Base-by-base conservation (phyloP, 1,140 invertebrate species). In the Oscheius sp. region DNA sequence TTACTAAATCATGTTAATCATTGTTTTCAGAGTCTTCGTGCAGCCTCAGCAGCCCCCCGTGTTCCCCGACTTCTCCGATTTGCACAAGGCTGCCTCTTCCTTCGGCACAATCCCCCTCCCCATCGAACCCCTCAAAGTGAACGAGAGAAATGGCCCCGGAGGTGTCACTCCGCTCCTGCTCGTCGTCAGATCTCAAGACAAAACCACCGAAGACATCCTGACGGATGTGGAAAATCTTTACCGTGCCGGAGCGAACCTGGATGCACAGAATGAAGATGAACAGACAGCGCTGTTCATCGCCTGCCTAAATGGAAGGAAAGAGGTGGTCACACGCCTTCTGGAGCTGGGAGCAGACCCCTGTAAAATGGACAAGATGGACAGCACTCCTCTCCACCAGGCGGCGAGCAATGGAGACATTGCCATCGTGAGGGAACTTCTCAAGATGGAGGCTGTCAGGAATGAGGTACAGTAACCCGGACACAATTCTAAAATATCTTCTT, bases 221-320 rank as follows among this genome's bases (percentile, higher is more conserved):
- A 1, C n/a, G 4, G 69, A 71, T 28, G 52, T 36, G 0, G 29
- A 52, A 38, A 20, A 46, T 34, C 58, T 59, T 7, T 49, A 63
- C 23, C 28, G 0, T 15, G 59, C 61, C 2, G 59, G 61, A 35
- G 69, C 59, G 1, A 1, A 49, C 20, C 18, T 71, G 13, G 38
- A 63, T 64, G 69, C n/a, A 13, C 31, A 38, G 20, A 61, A 65
- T 42, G 45, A 36, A 1, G 61, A 71, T 10, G 59, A 80, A 35
- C 78, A 79, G 34, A 83, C 81, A 31, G 80, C 81, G 10, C 38
- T 83, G 35, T 80, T 81, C 64, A 55, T 84, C 36, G 82, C 82
- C 31, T 81, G 83, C 15, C 64, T 78, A 32, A 76, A 78, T 63
- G 46, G 79, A 20, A 36, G 70, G 18, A 34, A 3, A 28, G 76